These are phyloP conservation scores for Dendrocincla tyrannina DNA, from an alignment of 2,797 vertebrate genomes.

Conservation along the genomic window DNA sequence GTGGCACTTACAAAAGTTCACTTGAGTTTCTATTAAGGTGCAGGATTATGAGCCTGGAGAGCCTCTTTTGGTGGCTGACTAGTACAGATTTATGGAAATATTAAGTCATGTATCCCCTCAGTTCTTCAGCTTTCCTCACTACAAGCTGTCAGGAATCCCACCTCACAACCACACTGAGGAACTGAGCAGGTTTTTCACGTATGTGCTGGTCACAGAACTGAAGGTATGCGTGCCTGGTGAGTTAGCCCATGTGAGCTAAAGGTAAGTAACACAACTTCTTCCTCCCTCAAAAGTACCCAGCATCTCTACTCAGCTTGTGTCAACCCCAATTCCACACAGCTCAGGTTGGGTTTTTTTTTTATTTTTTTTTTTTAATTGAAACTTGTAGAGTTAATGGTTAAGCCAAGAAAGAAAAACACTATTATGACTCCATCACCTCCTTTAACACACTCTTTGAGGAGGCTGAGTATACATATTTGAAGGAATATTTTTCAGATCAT, in stretches of 20 bases:
- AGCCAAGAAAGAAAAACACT: not conserved
- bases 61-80: not conserved
- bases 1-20: not conserved
- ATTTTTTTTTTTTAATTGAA: not conserved
- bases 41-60: not conserved
- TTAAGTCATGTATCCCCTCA: not conserved
- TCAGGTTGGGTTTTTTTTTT: not conserved
- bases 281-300: not conserved
- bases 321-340: not conserved
- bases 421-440: not conserved
- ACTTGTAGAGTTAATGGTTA: not conserved
- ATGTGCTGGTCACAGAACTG: not conserved
- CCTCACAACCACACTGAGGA: not conserved
- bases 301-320: not conserved
- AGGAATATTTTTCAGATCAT: not conserved
- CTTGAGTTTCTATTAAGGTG: not conserved
- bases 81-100: not conserved
- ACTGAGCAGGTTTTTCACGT: not conserved
- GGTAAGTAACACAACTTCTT: not conserved
- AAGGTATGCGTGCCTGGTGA: rapidly evolving
- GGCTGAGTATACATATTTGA: not conserved
- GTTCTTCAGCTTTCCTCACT: not conserved
- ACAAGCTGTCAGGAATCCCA: not conserved
- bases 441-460: not conserved
- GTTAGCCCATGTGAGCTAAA: not conserved